phyloP scores from a whole-genome alignment of 2,888 invertebrate species.

The Endomychus coccineus region DNA sequence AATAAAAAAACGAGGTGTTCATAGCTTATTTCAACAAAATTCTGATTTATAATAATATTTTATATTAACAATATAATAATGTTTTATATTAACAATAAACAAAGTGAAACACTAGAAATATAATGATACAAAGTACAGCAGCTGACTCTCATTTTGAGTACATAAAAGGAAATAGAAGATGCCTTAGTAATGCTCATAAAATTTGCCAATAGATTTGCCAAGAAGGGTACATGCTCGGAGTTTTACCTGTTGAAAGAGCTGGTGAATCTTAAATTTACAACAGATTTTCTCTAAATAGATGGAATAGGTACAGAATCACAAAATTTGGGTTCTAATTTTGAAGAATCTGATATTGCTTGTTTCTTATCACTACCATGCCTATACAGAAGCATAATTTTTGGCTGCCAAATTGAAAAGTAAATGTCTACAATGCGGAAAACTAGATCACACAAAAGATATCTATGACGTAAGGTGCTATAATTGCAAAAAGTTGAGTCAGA shows the following conservation, averaged over 20 bases:
- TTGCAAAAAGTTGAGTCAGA: constrained; percentile 12
- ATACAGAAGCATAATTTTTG: no score
- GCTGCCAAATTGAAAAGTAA: no score
- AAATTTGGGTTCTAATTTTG: constrained; percentile 7
- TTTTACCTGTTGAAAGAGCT: constrained; percentile 9
- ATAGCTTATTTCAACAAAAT: no score
- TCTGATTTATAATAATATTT: no score
- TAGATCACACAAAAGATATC: no score
- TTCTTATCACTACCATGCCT: constrained; percentile 19
- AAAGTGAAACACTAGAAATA: constrained; percentile 14
- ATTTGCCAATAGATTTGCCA: constrained; percentile 1
- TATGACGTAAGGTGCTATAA: constrained; percentile 16
- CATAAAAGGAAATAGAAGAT: constrained; percentile 18
- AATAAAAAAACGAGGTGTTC: no score
- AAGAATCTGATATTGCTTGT: constrained; percentile 15
- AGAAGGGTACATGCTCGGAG: constrained; percentile 8
- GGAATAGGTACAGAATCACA: constrained; percentile 18
- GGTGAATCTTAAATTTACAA: constrained; percentile 5
- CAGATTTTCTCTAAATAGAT: constrained; percentile 17
- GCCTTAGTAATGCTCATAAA: neutral
- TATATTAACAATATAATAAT: no score
- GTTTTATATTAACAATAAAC: no score
- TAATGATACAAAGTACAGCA: constrained; percentile 18
- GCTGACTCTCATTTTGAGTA: constrained; percentile 20
- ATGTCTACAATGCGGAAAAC: no score